Conservation (phyloP, 1,140 invertebrate species). For the Macrobrachium rosenbergii region DNA sequence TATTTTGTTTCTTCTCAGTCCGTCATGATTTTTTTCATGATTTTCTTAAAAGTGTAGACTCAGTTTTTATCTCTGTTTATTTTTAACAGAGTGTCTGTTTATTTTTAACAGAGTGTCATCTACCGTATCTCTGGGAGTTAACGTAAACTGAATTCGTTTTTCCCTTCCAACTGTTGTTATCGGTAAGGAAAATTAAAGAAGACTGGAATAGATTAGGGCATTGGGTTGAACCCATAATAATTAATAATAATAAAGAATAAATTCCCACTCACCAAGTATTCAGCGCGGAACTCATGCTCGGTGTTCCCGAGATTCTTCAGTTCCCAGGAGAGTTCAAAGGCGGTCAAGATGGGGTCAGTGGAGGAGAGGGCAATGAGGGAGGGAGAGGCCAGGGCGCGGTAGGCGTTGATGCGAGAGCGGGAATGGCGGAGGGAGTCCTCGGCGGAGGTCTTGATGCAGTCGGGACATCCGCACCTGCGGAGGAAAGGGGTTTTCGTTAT, state of each 20-base stretch:
- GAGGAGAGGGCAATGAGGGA: slow-evolving; percentile 89
- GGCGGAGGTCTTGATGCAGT: slow-evolving; percentile 80
- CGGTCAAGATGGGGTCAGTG: slow-evolving; percentile 85
- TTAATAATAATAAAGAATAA: neutral
- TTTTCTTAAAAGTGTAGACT: no score
- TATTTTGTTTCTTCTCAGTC: no score
- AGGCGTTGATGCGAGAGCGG: slow-evolving; percentile 90
- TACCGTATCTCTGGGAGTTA: no score
- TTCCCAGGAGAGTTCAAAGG: slow-evolving; percentile 88
- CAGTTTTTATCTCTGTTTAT: no score
- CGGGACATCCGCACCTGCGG: slow-evolving; percentile 82
- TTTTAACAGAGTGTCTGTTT: no score
- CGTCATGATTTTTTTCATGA: no score
- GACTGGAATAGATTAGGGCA: neutral
- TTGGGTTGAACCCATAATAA: no score
- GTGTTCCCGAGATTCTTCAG: slow-evolving; percentile 81
- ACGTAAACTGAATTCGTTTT: no score
- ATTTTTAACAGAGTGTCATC: no score
- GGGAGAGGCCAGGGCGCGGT: slow-evolving; percentile 90
- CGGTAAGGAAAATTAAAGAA: neutral
- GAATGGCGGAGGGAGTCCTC: slow-evolving; percentile 88
- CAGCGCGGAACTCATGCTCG: slow-evolving; percentile 85
- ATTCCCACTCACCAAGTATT: slow-evolving; percentile 75
- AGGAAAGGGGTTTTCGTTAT: neutral
- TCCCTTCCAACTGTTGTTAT: no score